Evolutionary conservation across 2,888 invertebrate genomes (phyloP).

Genomic region (Cataglyphis cursor): DNA sequence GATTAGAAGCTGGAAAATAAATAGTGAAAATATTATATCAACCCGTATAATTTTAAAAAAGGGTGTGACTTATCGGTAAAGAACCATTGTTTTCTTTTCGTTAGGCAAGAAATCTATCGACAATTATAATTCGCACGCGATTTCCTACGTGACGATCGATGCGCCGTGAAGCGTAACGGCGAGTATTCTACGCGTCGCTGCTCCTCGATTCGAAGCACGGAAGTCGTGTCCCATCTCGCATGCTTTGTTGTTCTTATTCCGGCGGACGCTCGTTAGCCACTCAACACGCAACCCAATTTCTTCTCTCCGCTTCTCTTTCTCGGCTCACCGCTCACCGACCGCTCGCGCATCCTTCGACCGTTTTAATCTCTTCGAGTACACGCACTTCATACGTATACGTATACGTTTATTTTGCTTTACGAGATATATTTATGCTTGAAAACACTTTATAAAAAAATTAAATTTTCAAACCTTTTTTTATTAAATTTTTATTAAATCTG

Average conservation of each 20-base stretch:
- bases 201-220: conserved; percentile 36
- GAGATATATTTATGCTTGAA: neutral
- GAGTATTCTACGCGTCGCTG: conserved; percentile 48
- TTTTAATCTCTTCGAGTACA: conserved; percentile 35
- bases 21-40: neutral
- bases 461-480: neutral
- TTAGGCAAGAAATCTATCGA: conserved; percentile 25
- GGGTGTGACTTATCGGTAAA: neutral
- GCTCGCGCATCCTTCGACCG: conserved; percentile 35
- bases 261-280: conserved; percentile 64
- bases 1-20: neutral
- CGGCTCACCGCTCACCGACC: conserved; percentile 42
- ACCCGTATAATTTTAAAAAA: neutral
- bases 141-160: conserved; percentile 33
- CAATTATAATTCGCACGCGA: conserved; percentile 42
- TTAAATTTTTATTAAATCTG: conserved; percentile 9
- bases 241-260: conserved; percentile 55
- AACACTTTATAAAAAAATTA: neutral
- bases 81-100: conserved; percentile 27
- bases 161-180: conserved; percentile 39
- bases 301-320: conserved; percentile 32
- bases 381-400: neutral
- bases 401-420: neutral
- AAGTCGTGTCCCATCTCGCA: conserved; percentile 46
- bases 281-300: conserved; percentile 65